These are phyloP conservation scores for Papilio machaon DNA, from an alignment of 1,140 invertebrate species.

Conservation along the genomic window DNA sequence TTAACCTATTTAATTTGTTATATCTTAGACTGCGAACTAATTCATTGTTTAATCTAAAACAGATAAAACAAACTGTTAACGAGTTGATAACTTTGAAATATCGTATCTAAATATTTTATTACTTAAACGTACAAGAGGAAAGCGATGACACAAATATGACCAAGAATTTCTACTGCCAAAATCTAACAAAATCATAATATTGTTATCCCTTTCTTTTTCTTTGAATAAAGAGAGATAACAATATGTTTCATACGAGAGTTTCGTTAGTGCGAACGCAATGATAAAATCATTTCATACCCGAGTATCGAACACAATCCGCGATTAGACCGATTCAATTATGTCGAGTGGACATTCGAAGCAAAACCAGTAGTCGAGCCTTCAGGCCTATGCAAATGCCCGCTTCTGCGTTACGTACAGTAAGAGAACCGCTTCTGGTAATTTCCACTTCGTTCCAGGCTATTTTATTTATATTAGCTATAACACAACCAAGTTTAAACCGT, in stretches of 20 bases:
- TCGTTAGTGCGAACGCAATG: background rate
- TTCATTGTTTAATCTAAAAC: constrained; percentile 25
- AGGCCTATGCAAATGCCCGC: constrained; percentile 63
- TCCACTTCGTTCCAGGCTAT: constrained; percentile 62
- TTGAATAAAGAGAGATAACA: background rate
- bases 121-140: constrained; percentile 6
- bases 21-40: background rate
- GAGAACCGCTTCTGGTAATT: constrained; percentile 67
- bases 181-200: background rate
- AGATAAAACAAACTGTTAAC: background rate
- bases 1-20: background rate
- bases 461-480: constrained; percentile 66
- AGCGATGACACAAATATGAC: background rate
- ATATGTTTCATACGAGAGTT: background rate
- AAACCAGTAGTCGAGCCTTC: constrained; percentile 41
- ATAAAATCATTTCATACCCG: background rate
- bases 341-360: constrained; percentile 4
- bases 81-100: background rate
- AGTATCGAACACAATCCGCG: constrained; percentile 25
- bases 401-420: constrained; percentile 72
- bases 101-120: constrained; percentile 41
- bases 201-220: background rate
- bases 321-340: constrained; percentile 26
- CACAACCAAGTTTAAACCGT: constrained; percentile 28
- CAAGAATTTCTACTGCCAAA: background rate